phyloP scores from a whole-genome alignment of 2,888 invertebrate genomes.

The Sesamia inferens region DNA sequence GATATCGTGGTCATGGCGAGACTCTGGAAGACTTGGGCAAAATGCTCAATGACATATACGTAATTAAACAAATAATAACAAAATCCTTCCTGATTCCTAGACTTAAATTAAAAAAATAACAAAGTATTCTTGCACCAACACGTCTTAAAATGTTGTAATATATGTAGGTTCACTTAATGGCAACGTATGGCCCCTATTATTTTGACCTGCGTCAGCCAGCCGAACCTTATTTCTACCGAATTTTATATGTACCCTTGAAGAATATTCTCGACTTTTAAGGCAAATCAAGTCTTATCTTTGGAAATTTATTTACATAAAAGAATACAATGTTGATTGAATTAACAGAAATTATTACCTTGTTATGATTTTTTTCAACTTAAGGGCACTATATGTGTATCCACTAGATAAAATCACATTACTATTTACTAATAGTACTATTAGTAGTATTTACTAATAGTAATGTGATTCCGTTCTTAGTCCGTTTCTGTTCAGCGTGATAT shows the following conservation, averaged over 20 bases:
- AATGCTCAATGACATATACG: too few species aligned
- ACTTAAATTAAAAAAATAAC: background rate
- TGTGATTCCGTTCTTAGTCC: too few species aligned
- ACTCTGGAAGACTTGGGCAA: too few species aligned
- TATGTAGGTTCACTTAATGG: slow-evolving; percentile 67
- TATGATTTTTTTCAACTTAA: too few species aligned
- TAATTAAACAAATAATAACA: too few species aligned
- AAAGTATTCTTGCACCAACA: slow-evolving; percentile 22
- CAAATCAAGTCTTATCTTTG: background rate
- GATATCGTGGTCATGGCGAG: too few species aligned
- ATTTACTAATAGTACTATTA: too few species aligned
- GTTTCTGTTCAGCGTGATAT: too few species aligned
- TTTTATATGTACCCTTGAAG: slow-evolving; percentile 26
- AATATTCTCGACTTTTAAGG: slow-evolving; percentile 14
- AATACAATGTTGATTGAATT: slow-evolving; percentile 10
- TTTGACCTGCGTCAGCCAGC: slow-evolving; percentile 62
- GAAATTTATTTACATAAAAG: slow-evolving; percentile 18
- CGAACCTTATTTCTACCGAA: slow-evolving; percentile 33
- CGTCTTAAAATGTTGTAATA: slow-evolving; percentile 68
- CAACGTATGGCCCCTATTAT: slow-evolving; percentile 64
- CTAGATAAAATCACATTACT: too few species aligned
- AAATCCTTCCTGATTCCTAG: too few species aligned
- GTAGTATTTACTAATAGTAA: too few species aligned
- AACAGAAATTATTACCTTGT: background rate
- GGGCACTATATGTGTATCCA: too few species aligned